Evolutionary conservation across 2,797 vertebrate genomes (phyloP), one percentile per base, ranked within the genome.

Genomic region (Limnodromus scolopaceus): DNA sequence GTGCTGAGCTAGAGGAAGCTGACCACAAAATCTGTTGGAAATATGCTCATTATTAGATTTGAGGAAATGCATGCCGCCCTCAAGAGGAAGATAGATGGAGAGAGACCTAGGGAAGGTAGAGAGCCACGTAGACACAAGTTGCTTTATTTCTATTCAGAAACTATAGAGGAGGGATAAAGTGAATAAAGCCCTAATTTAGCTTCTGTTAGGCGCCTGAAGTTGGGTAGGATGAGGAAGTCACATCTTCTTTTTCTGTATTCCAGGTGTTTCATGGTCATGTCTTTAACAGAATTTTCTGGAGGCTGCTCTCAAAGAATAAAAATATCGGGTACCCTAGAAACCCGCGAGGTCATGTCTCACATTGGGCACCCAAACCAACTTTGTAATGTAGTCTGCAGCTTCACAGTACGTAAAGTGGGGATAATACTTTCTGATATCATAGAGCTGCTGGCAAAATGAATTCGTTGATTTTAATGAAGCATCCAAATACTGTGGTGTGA

Each of bases 391-490:
- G 8, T 55, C 55, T 92, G 55, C 13, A 20, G 46, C 27, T 89
- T 78, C 46, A 23, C 72, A 49, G 45, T 77, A 54, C 41, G 22
- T 63, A 18, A 74, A 78, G 53, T 15, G 12, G 16, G 45, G 23
- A 38, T 45, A 43, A 68, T 64, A 20, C 10, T 88, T 80, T 63
- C 57, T 72, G 65, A 57, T 95, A 77, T n/a, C 36, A 61, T 13
- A 77, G 23, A 46, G 11, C 72, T 81, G 48, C 72, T 79, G 69
- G 34, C n/a, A 75, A 57, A 84, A 24, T 69, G 28, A 84, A 84
- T 88, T 84, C 27, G 79, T 92, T 84, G 68, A 65, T 94, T 89
- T 92, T 91, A 89, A 91, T 71, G 79, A 94, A 69, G 49, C 68
- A 48, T 85, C 54, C n/a, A 57, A 83, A 61, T 46, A 49, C 81